Percentiles rank a stretch among this genome's conserved stretches.
These are phyloP conservation scores for Dermolepida albohirtum DNA, from an alignment of 2,888 invertebrate species.

Conservation along the genomic window DNA sequence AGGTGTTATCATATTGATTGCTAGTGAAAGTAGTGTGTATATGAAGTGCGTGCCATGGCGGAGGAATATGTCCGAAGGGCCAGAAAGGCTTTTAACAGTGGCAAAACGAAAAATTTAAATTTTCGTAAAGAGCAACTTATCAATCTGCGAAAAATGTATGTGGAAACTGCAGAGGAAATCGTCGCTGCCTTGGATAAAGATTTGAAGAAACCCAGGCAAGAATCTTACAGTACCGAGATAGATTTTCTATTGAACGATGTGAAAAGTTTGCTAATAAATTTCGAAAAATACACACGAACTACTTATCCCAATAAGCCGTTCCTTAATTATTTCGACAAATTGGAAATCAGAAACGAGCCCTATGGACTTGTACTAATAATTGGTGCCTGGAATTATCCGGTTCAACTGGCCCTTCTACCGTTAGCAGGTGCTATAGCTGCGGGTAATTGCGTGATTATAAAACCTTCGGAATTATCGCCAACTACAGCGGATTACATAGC, in stretches of 20 bases:
- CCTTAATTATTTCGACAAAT: constrained; percentile 79
- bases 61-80: constrained; percentile 69
- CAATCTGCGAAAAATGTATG: constrained; percentile 79
- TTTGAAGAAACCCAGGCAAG: constrained; percentile 83
- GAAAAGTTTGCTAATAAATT: constrained; percentile 34
- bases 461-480: constrained; percentile 91
- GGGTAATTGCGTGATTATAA: constrained; percentile 91
- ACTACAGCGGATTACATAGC: constrained; percentile 80
- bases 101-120: constrained; percentile 82
- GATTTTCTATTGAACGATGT: constrained; percentile 75
- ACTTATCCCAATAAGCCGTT: constrained; percentile 67
- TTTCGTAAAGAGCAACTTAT: constrained; percentile 86
- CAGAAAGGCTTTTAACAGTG: constrained; percentile 80
- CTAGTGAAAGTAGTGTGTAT: too few relatives aligned
- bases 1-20: too few relatives aligned
- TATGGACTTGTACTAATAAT: constrained; percentile 90
- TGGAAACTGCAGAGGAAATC: constrained; percentile 82
- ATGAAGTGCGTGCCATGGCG: background rate
- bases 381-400: constrained; percentile 98
- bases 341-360: constrained; percentile 86
- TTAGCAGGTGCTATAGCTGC: constrained; percentile 90
- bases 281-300: constrained; percentile 30
- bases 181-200: constrained; percentile 68
- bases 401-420: constrained; percentile 84
- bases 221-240: constrained; percentile 83